phyloP scores from a whole-genome alignment of 2,888 invertebrate species.

The Xanthia togata region DNA sequence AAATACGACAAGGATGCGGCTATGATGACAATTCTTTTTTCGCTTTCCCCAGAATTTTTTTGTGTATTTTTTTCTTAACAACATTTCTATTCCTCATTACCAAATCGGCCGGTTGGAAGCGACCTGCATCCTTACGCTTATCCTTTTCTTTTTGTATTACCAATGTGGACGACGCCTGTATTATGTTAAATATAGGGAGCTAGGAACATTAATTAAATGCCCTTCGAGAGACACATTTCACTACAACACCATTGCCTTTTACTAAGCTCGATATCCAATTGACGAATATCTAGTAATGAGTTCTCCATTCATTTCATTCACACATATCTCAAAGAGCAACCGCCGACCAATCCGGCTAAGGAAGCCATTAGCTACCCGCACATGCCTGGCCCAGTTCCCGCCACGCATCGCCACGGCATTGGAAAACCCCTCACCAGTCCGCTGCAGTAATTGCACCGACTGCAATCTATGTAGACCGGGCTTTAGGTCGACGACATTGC shows the following conservation, averaged over 20 bases:
- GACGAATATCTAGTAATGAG: not conserved
- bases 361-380: constrained; percentile 47
- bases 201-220: not conserved
- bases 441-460: constrained; percentile 52
- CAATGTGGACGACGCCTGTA: not conserved
- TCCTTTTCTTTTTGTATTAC: not conserved
- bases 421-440: constrained; percentile 51
- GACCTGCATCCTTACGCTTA: too few species aligned
- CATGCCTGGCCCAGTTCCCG: constrained; percentile 56
- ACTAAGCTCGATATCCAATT: not conserved
- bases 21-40: constrained; percentile 1
- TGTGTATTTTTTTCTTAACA: not conserved
- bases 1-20: not conserved
- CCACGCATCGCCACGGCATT: constrained; percentile 57
- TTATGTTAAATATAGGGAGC: too few species aligned
- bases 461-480: constrained; percentile 51
- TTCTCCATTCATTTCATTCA: constrained; percentile 16
- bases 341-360: constrained; percentile 18
- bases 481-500: constrained; percentile 59
- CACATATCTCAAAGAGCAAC: constrained; percentile 10
- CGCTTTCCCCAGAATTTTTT: not conserved
- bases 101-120: too few species aligned
- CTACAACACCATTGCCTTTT: not conserved
- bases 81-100: not conserved
- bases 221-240: not conserved